These are phyloP conservation scores for Melangyna quadrimaculata DNA, from an alignment of 2,888 invertebrate species.

Conservation along the genomic window DNA sequence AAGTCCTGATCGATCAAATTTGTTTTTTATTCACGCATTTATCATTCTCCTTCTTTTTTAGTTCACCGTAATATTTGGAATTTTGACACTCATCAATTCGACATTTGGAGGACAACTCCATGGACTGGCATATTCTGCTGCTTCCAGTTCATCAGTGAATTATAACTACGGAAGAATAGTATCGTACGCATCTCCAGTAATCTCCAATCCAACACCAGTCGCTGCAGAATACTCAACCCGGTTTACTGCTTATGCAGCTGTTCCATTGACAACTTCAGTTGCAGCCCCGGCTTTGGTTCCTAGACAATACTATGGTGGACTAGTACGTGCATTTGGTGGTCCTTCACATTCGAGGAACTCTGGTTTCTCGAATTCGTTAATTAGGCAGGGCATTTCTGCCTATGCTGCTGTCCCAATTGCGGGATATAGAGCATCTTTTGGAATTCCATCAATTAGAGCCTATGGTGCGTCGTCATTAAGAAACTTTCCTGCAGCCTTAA, in stretches of 20 bases:
- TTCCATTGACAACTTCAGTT: constrained; percentile 28
- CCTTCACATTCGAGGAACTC: not conserved
- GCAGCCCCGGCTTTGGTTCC: constrained; percentile 6
- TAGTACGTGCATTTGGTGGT: not conserved
- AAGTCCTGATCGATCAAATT: not conserved
- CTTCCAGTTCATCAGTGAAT: constrained; percentile 18
- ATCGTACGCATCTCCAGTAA: constrained; percentile 25
- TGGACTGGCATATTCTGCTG: constrained; percentile 25
- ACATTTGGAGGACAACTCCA: constrained; percentile 41
- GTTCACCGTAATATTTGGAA: constrained; percentile 9
- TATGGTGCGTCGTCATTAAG: not conserved
- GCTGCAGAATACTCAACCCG: constrained; percentile 1
- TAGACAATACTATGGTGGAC: constrained; percentile 2
- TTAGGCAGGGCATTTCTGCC: not conserved
- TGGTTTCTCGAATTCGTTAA: not conserved
- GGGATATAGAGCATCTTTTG: constrained; percentile 6
- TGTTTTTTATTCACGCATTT: no score
- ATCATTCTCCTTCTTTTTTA: not conserved
- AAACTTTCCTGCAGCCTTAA: constrained; percentile 1
- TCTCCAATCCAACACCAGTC: constrained; percentile 7
- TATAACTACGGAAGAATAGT: constrained; percentile 22
- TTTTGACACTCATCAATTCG: constrained; percentile 13
- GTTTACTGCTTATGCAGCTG: not conserved
- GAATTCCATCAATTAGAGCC: not conserved
- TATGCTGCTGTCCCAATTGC: constrained; percentile 34